These are phyloP conservation scores for Drosophila mettleri DNA, from an alignment of 2,888 invertebrate genomes.

Conservation along the genomic window DNA sequence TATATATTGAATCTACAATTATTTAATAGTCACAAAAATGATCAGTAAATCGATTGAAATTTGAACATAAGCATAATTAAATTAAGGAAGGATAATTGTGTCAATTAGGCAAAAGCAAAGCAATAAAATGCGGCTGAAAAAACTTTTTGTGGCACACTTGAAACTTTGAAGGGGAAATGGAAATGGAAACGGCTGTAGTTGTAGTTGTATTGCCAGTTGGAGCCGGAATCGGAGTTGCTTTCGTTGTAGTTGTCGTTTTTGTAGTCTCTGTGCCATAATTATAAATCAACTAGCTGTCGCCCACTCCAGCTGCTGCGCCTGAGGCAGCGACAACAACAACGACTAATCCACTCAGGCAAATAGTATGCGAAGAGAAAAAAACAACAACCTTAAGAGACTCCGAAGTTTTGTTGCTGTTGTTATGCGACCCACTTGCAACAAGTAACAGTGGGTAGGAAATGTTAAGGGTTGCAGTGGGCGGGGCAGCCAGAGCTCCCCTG, in stretches of 20 bases:
- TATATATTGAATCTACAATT: too few species aligned
- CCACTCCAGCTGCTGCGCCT: slow-evolving; percentile 22
- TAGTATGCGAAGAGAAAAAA: slow-evolving; percentile 34
- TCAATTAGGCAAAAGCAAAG: slow-evolving; percentile 41
- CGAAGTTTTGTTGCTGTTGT: slow-evolving; percentile 33
- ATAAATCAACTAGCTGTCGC: slow-evolving; percentile 73
- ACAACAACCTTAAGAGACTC: slow-evolving; percentile 59
- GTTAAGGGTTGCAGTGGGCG: slow-evolving; percentile 42
- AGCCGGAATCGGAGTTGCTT: slow-evolving; percentile 19
- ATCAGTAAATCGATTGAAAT: slow-evolving; percentile 2
- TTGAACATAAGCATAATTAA: background rate
- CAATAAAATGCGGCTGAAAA: slow-evolving; percentile 21
- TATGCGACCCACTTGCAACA: slow-evolving; percentile 77
- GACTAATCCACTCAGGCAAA: slow-evolving; percentile 73
- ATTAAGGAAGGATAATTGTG: slow-evolving; percentile 18
- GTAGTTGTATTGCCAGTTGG: background rate
- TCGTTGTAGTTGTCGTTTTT: slow-evolving; percentile 20
- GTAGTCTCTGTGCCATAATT: slow-evolving; percentile 54
- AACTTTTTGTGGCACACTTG: slow-evolving; percentile 39
- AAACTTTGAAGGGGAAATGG: slow-evolving; percentile 32
- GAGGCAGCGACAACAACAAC: slow-evolving; percentile 8
- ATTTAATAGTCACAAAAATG: background rate
- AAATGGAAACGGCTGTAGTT: slow-evolving; percentile 20
- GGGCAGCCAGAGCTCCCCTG: slow-evolving; percentile 54
- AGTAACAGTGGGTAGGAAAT: slow-evolving; percentile 49